Base-by-base conservation (phyloP, 2,113 vertebrate species). In the Shinisaurus crocodilurus region DNA sequence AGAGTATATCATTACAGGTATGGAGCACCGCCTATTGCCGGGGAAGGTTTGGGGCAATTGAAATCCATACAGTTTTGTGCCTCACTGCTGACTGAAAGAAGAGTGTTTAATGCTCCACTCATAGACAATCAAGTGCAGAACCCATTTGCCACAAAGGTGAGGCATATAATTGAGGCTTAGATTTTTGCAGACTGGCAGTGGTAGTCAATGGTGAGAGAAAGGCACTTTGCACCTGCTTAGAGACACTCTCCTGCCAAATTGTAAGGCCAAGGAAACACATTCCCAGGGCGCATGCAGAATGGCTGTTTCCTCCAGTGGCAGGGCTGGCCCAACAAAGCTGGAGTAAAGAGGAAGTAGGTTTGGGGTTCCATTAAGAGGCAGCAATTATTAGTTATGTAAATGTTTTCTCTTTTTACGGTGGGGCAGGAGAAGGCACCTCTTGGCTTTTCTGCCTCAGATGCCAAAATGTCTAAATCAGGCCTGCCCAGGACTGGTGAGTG, bases 1-100 rank as follows among this genome's bases (percentile, higher is more conserved):
- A 87, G 96, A 96, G 34, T 96, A 95, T 89, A 83, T 97, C 82
- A 77, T 97, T 18, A 79, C 95, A 32, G 96, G 97, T 97, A 84
- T 93, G 95, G 82, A 37, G 16, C 45, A 8, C 37, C 50, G 9
- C 3, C 6, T 77, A 13, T 16, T 50, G 16, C 60, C 25, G 63
- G 43, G 34, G 10, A 37, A 20, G 32, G 20, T 43, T 3, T 13
- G 74, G 6, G 18, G 37, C 74, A 43, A 3, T 76, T 76, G 2
- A 76, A 76, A 43, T 5, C 18, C 74, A 76, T 40, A 40, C 1
- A 15, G 37, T 76, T 40, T 76, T 40, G 15, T 2, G 6, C 74
- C 74, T 75, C 5, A 40, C 16, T 37, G 3, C 20, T 74, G 70
- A n/a, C 13, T 37, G 4, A 12, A 16, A 74, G 34, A n/a, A 74